These are phyloP conservation scores for Adelphocoris suturalis DNA, from an alignment of 2,888 invertebrate species.

Conservation along the genomic window DNA sequence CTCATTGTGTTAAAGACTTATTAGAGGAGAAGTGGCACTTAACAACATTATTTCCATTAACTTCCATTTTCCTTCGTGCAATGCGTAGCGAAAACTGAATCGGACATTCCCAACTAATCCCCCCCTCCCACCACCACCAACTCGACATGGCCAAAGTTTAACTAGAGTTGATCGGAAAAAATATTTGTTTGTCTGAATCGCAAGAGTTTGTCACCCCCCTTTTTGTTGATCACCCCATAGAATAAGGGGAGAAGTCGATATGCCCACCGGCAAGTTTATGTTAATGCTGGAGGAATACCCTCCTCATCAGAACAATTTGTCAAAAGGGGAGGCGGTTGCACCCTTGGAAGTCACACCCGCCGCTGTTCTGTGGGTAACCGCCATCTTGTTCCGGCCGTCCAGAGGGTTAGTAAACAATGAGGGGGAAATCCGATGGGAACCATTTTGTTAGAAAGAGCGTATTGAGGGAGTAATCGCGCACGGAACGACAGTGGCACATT, in stretches of 20 bases:
- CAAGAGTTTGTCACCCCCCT: slow-evolving; percentile 9
- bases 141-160: too few species aligned
- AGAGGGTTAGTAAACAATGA: slow-evolving; percentile 54
- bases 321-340: slow-evolving; percentile 44
- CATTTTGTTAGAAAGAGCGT: slow-evolving; percentile 42
- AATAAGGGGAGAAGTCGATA: neutral
- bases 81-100: too few species aligned
- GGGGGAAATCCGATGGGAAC: slow-evolving; percentile 49
- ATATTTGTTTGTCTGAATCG: neutral
- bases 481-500: neutral
- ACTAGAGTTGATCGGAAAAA: too few species aligned
- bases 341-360: slow-evolving; percentile 55
- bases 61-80: too few species aligned
- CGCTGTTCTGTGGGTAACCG: slow-evolving; percentile 58
- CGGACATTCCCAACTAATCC: too few species aligned
- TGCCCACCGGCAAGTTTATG: slow-evolving; percentile 49
- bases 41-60: too few species aligned
- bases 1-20: too few species aligned
- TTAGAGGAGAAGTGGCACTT: too few species aligned
- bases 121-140: too few species aligned
- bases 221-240: neutral
- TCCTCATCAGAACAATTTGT: slow-evolving; percentile 55
- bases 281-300: neutral
- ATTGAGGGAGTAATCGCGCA: neutral
- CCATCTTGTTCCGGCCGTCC: slow-evolving; percentile 46